A percentile compares a stretch with the other conserved stretches of the same genome.
Evolutionary conservation across 2,888 invertebrate genomes (phyloP).

Genomic region (Leucoptera coffeella): DNA sequence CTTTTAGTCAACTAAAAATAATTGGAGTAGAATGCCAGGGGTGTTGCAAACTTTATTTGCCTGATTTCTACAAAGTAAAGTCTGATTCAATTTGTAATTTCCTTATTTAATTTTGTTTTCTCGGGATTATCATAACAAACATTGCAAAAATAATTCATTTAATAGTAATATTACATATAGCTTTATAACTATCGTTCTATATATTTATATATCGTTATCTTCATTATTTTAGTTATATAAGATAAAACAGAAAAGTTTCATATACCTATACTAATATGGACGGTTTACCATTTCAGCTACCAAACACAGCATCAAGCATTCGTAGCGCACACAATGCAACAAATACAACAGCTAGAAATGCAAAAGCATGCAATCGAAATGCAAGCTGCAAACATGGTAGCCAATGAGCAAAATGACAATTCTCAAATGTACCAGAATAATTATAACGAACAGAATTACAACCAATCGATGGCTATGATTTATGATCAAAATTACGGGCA

Average conservation of each 20-base stretch:
- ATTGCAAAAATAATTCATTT: too few species aligned
- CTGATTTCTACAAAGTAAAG: too few species aligned
- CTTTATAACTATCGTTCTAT: too few species aligned
- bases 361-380: constrained; percentile 64
- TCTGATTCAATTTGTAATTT: too few species aligned
- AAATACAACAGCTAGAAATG: constrained; percentile 78
- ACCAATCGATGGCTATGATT: neutral
- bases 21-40: too few species aligned
- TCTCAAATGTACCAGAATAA: constrained; percentile 18
- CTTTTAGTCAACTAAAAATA: too few species aligned
- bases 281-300: constrained; percentile 67
- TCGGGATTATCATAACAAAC: too few species aligned
- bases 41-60: too few species aligned
- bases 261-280: too few species aligned
- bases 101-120: too few species aligned
- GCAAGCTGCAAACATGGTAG: constrained; percentile 17
- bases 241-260: neutral
- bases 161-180: too few species aligned
- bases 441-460: constrained; percentile 19
- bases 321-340: constrained; percentile 83
- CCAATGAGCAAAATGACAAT: constrained; percentile 24
- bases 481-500: constrained; percentile 27
- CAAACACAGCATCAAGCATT: constrained; percentile 95
- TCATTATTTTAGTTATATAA: neutral
- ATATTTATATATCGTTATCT: too few species aligned